Base-by-base conservation (phyloP, 35 echinoderm and acorn worm species). In the Antedon bifida region DNA sequence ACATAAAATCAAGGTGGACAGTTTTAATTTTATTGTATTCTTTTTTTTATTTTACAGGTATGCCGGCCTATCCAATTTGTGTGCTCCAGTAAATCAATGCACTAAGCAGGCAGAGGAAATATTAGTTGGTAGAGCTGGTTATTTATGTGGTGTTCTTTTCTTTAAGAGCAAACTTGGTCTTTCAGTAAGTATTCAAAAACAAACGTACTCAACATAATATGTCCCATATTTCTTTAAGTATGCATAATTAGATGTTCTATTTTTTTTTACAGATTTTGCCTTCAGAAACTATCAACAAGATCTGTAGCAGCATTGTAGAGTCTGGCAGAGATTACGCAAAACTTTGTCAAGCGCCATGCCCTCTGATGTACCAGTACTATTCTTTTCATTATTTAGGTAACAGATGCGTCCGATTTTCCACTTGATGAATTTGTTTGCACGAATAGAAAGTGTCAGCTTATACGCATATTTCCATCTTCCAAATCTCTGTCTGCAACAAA, bases 291-390 rank as follows among this genome's bases (percentile, higher is more conserved):
- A 80, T 80, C 31, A 34, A 80, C 36, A 8, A 8, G 0, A 29
- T 80, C 9, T 80, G 78, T 39, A 80, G 35, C 35, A 80, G 78
- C 36, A 80, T 80, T 29, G 35, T 80, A 0, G 3, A 34, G 36
- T 80, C 78, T 35, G 78, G 78, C 17, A 80, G 78, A 36, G 78
- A 36, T 36, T 80, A 38, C n/a, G 34, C 78, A 36, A 34, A 29
- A 38, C 78, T 11, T 10, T 9, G 3, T 39, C 31, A 38, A 36
- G 34, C 29, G 12, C 3, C 34, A 35, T 11, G 33, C 17, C 78
- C 78, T 29, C 36, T 80, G 19, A 80, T 80, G 78, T 80, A 80
- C 36, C 33, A 34, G 26, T 80, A 80, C 39, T 80, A 80, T 39
- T 17, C 23, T 3, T 36, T 11, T 36, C 33, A 80, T 29, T 80